A percentile compares a stretch with the other conserved stretches of the same genome.
These are phyloP conservation scores for Bombus picipes DNA, from an alignment of 1,140 invertebrate genomes.

Conservation along the genomic window DNA sequence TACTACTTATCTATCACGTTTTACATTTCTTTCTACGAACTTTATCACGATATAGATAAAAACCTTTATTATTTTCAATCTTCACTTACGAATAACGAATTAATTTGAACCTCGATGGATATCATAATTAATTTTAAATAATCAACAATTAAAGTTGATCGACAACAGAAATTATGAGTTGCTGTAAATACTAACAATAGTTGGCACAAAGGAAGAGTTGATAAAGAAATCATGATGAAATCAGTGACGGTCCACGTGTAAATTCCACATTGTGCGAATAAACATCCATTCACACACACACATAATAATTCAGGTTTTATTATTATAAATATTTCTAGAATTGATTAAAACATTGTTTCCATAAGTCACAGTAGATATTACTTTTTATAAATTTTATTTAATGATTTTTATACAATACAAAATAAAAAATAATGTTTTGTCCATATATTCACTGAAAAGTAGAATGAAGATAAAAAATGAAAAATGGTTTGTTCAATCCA, in stretches of 20 bases:
- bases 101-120: background rate
- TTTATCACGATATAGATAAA: background rate
- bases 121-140: background rate
- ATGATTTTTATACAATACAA: background rate
- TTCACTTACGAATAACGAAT: background rate
- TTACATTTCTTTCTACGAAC: conserved; percentile 28
- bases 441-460: background rate
- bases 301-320: background rate
- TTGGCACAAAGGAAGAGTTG: background rate
- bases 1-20: conserved; percentile 50
- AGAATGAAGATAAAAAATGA: background rate
- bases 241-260: background rate
- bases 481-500: background rate
- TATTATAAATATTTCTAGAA: background rate
- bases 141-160: background rate
- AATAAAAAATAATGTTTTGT: background rate
- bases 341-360: background rate
- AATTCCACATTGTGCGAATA: background rate
- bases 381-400: background rate
- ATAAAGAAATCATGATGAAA: background rate
- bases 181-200: background rate
- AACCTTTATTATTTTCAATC: background rate
- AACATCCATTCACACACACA: background rate
- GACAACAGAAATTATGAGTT: background rate
- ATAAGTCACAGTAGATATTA: no score